Evolutionary conservation across 2,888 invertebrate genomes (phyloP).

Genomic region (Eupithecia pulchellata): DNA sequence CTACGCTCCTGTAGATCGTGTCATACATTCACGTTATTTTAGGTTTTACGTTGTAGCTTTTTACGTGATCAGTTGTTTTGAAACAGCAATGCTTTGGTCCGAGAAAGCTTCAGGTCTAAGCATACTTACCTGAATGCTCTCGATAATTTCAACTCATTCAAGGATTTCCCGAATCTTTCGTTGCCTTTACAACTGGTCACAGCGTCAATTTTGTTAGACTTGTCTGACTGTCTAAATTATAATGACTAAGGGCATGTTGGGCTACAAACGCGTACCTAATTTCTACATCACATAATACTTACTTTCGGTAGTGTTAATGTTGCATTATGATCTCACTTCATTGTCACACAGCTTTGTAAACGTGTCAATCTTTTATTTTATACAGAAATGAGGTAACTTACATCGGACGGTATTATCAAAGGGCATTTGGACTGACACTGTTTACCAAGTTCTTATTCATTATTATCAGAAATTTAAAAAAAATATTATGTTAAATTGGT

Average conservation of each 20-base stretch:
- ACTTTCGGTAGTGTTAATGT: conserved; percentile 81
- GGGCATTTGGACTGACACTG: conserved; percentile 58
- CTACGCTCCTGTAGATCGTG: conserved; percentile 31
- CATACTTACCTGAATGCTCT: neutral
- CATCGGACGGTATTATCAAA: conserved; percentile 29
- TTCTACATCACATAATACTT: conserved; percentile 63
- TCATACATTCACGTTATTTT: conserved; percentile 31
- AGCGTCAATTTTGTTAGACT: conserved; percentile 27
- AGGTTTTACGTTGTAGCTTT: conserved; percentile 21
- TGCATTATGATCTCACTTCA: conserved; percentile 83
- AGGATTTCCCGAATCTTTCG: neutral
- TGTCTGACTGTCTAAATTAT: conserved; percentile 38
- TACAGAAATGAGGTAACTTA: conserved; percentile 28
- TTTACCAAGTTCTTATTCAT: conserved; percentile 65
- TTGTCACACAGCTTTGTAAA: conserved; percentile 75
- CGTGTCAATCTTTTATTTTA: conserved; percentile 56
- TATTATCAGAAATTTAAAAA: conserved; percentile 69
- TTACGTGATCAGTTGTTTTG: conserved; percentile 18
- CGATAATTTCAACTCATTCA: neutral
- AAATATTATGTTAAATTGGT: conserved; percentile 64
- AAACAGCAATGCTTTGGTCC: conserved; percentile 1
- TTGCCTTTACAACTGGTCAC: conserved; percentile 23
- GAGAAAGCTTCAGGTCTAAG: neutral
- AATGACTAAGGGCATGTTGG: conserved; percentile 10
- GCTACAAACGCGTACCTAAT: conserved; percentile 21